Evolutionary conservation across 2,797 vertebrate genomes (phyloP), one percentile per base, ranked within the genome.

Genomic region (Knipowitschia caucasica): DNA sequence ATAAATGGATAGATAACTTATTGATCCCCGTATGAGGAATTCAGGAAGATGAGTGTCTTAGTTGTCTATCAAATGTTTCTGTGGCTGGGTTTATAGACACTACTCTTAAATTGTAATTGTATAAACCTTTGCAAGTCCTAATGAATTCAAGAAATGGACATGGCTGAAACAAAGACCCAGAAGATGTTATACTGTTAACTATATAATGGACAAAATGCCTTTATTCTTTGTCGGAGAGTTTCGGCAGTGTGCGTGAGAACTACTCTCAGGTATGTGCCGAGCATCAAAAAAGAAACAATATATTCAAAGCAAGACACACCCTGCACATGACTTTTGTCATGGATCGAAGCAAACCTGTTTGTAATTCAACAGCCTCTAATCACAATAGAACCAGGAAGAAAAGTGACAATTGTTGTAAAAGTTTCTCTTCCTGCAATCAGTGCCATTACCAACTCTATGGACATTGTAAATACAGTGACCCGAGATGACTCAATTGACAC

Each of bases 271-370:
- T 64, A 77, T 79, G 72, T 58, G 50, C 45, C 30, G 7, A 17
- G n/a, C 42, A 18, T 53, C 67, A 34, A 20, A 47, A 47, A 47
- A 30, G 44, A 9, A 47, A 2, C 35, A 64, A 61, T 53, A 61
- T 23, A 52, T 44, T 68, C 52, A 51, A 14, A 34, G 34, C 17
- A 11, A 60, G 34, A 61, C 73, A 73, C 79, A 63, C 75, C 79
- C 63, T 44, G 6, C 20, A 58, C 39, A 56, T 56, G 25, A 49
- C 47, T 62, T 50, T 53, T 53, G 49, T 59, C 69, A 58, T 29
- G 20, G 51, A 50, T 20, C 61, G 46, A 56, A 62, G 18, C 38
- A 77, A 77, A 78, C 58, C 61, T 69, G 72, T 73, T 71, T 42
- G 51, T 9, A 7, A 14, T 4, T 56, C 20, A 40, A 51, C 50